Base-by-base conservation (phyloP, 2,113 vertebrate genomes). In the Blennius ocellaris region DNA sequence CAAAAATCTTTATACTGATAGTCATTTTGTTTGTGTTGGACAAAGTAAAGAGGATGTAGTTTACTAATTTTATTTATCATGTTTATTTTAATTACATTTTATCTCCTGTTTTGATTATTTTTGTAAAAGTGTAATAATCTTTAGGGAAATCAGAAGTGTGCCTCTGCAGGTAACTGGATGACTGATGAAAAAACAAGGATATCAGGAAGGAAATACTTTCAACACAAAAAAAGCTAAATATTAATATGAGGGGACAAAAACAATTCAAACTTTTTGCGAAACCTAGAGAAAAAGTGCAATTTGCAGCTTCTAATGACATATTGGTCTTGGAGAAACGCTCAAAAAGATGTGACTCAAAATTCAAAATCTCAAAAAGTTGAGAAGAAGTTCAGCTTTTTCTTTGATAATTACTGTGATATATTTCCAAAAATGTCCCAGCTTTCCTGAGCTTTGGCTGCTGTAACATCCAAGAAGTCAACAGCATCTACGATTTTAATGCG, bases 401-500 rank as follows among this genome's bases (percentile, higher is more conserved):
- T 1, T 47, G 9, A 17, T 55, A 8, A n/a, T 14, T 30, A 30
- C 21, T 30, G 21, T 30, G 21, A 30, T 30, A 30, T 30, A 30
- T 30, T 30, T 30, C 21, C 21, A 72, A 17, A 11, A 37, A 36
- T 47, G 12, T 47, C 45, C 45, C 45, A 47, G n/a, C 3, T 47
- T 47, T 14, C 11, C 11, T 47, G 11, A 1, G 11, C 9, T 14
- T 11, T 47, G 41, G 41, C 41, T 9, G 11, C 1, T 8, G 4
- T 30, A 30, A 30, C 21, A 30, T 30, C 21, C 21, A 14, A 48
- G 36, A 72, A 54, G 21, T 21, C 14, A 12, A 39, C 51, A 30
- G 50, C 50, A 43, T 40, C 38, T 37, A 50, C n/a, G 50, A 69
- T 63, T 17, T 15, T n/a, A 45, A n/a, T n/a, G n/a, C 45, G 12